Conservation (phyloP, 2,113 vertebrate species). For the Calidris pygmaea region DNA sequence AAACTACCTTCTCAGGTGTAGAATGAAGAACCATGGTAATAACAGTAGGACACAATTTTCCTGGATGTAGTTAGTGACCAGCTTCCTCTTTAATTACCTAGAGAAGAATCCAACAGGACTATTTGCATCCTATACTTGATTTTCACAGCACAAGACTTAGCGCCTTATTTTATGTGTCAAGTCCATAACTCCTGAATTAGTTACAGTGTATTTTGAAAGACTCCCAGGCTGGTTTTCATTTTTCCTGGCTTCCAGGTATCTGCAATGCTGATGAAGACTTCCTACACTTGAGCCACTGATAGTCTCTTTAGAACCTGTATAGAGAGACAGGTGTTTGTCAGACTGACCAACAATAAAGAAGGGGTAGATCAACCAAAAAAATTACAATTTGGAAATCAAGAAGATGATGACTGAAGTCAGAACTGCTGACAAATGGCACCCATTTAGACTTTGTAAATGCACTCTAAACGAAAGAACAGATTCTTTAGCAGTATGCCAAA, state of each 20-base stretch:
- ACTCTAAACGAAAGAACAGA: not conserved
- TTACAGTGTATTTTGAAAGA: not conserved
- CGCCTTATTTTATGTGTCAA: not conserved
- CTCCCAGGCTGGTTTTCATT: not conserved
- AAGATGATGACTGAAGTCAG: not conserved
- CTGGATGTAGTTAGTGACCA: not conserved
- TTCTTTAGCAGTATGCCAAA: not conserved
- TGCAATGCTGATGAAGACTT: not conserved
- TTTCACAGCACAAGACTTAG: not conserved
- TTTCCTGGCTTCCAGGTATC: not conserved
- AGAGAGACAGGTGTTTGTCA: not conserved
- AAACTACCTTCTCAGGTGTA: not conserved
- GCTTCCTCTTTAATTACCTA: not conserved
- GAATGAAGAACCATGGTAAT: not conserved
- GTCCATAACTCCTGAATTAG: not conserved
- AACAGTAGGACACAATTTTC: not conserved
- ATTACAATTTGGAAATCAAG: not conserved
- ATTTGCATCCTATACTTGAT: not conserved
- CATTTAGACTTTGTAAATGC: not conserved
- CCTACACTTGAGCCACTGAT: not conserved
- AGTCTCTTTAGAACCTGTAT: not conserved
- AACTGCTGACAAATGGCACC: not conserved
- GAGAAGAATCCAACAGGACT: not conserved
- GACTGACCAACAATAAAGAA: not conserved
- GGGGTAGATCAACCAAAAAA: not conserved